phyloP scores from a whole-genome alignment of 2,113 vertebrate species.

The pig (Sus scrofa) region DNA sequence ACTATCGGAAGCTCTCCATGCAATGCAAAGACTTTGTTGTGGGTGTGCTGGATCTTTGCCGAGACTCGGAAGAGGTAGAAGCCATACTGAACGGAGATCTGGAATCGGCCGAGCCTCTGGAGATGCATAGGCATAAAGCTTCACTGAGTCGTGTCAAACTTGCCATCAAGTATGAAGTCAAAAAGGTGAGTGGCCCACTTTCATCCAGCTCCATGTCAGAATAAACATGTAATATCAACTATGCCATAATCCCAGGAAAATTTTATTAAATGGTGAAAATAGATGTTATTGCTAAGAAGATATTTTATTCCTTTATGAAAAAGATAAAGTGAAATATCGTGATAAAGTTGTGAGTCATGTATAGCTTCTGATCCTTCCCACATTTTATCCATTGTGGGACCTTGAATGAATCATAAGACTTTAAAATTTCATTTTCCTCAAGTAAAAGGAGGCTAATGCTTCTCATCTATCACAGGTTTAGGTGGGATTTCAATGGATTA shows the following conservation, averaged over 20 bases:
- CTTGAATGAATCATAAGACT: not conserved
- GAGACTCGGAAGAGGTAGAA: constrained; percentile 94
- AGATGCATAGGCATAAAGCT: constrained; percentile 88
- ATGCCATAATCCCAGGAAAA: not conserved
- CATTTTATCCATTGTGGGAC: not conserved
- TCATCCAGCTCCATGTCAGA: rapidly evolving
- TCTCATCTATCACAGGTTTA: not conserved
- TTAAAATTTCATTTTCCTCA: constrained; percentile 20
- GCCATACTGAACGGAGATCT: constrained; percentile 94
- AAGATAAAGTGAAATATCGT: not conserved
- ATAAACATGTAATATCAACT: no score
- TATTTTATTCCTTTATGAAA: not conserved
- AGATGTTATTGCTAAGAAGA: not conserved
- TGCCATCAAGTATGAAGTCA: constrained; percentile 95
- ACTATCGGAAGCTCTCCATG: constrained; percentile 95
- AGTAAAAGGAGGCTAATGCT: not conserved
- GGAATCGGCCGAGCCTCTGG: constrained; percentile 86
- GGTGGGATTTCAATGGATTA: not conserved
- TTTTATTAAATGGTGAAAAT: not conserved
- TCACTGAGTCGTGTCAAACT: constrained; percentile 93
- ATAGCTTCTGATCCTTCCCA: not conserved
- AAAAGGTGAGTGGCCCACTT: constrained; percentile 88
- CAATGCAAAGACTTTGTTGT: constrained; percentile 97
- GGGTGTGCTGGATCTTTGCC: constrained; percentile 93
- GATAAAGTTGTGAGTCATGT: not conserved